phyloP scores from a whole-genome alignment of 2,797 vertebrate genomes.

The Rhynchotus rufescens region DNA sequence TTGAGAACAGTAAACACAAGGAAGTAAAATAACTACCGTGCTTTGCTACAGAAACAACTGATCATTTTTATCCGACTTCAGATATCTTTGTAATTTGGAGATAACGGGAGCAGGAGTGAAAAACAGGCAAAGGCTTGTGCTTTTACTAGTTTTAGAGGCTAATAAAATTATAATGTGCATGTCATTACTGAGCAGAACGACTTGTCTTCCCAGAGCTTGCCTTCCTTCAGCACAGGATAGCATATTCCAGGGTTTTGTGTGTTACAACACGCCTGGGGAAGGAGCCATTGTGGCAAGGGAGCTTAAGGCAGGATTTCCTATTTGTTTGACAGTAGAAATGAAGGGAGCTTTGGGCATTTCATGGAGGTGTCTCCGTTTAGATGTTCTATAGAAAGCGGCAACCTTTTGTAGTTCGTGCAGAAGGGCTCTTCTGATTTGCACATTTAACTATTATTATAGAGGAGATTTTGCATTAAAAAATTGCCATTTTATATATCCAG shows the following conservation, averaged over 20 bases:
- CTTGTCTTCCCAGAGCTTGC: neutral
- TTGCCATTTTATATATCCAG: neutral
- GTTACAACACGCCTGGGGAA: neutral
- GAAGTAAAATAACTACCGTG: slow-evolving; percentile 9
- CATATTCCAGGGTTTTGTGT: neutral
- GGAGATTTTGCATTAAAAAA: neutral
- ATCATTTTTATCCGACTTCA: neutral
- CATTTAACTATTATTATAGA: neutral
- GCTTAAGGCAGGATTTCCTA: neutral
- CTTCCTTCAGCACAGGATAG: neutral
- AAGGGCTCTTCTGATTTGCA: neutral
- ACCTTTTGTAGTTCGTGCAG: neutral
- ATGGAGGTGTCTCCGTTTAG: neutral
- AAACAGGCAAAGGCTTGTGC: slow-evolving; percentile 15
- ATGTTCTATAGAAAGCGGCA: neutral
- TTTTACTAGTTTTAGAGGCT: neutral
- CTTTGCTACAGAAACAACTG: neutral
- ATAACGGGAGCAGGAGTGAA: neutral
- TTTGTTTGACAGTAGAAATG: neutral
- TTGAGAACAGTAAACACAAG: neutral
- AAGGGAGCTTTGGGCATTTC: neutral
- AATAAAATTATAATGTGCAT: neutral
- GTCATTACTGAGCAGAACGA: neutral
- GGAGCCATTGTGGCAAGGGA: neutral
- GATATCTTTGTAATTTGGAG: neutral